Evolutionary conservation across 2,888 invertebrate genomes (phyloP).

Genomic region (Drosophila niveifrons): DNA sequence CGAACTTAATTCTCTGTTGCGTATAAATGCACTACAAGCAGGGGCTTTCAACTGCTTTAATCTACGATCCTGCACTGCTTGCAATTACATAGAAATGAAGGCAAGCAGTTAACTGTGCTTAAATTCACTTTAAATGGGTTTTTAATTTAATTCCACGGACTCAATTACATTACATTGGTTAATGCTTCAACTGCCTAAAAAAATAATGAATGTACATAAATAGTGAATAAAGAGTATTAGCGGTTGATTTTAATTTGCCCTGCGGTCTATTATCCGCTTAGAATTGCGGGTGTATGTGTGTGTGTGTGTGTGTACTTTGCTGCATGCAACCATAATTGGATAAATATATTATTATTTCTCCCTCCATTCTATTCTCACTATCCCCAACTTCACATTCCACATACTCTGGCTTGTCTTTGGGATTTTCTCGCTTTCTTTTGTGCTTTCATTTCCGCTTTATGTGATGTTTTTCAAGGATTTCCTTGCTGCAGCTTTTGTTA

Average conservation of each 20-base stretch:
- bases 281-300: conserved; percentile 1
- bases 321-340: conserved; percentile 16
- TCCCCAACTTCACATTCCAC: neutral
- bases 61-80: neutral
- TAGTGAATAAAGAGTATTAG: conserved; percentile 10
- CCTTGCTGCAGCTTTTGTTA: conserved; percentile 1
- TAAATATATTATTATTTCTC: neutral
- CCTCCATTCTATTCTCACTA: neutral
- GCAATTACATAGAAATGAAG: neutral
- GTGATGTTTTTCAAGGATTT: neutral
- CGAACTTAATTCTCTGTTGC: neutral
- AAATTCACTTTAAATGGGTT: neutral
- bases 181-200: conserved; percentile 1
- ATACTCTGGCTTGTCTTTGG: neutral
- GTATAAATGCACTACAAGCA: neutral
- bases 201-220: neutral
- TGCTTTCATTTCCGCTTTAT: conserved; percentile 1
- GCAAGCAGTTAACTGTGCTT: neutral
- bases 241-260: conserved; percentile 24
- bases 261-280: conserved; percentile 18
- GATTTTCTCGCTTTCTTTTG: neutral
- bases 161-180: conserved; percentile 6
- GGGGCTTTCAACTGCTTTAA: neutral
- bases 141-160: neutral
- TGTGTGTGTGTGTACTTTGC: neutral